Base-by-base conservation (phyloP, 2,888 invertebrate species). In the Troides aeacus region DNA sequence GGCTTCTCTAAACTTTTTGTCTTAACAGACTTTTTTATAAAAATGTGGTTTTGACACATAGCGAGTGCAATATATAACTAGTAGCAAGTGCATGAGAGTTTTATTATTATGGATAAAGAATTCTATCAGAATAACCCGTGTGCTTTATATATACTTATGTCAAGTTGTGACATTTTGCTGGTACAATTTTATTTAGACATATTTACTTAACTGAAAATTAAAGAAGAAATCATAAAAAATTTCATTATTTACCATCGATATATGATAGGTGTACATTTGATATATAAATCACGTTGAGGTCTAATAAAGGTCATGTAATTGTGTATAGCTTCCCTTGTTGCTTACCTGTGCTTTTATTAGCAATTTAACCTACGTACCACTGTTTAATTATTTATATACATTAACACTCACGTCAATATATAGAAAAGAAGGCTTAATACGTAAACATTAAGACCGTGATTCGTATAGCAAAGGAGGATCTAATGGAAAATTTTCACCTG, bases 401-500 rank as follows among this genome's bases (percentile, higher is more conserved):
- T 23, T 23, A 21, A 50, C n/a, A 42, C 21, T 17, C 30, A 59
- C 15, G 46, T 60, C 36, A 53, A 15, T 53, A 39, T n/a, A 59
- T 24, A 36, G 17, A 64, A 64, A 64, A 53, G 8, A 50, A 39
- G 18, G 15, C 64, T 68, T 64, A 68, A 58, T 24, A 46, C 58
- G n/a, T 57, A 59, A 23, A n/a, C 5, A 46, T 42, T 53, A 60
- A 56, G 64, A 56, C 56, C 60, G 64, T 42, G 53, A 60, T 68
- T 68, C n/a, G 60, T 53, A 59, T 68, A 15, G 23, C 42, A 18
- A 64, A 53, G 15, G n/a, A n/a, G 50, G 23, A 50, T 60, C 24
- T 23, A 64, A 56, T 61, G 66, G 36, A 39, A 53, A 36, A 69
- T 66, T 64, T 60, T 60, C 42, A 53, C 46, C 66, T 70, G 70